Evolutionary conservation across 2,797 vertebrate species (phyloP), one percentile per base, ranked within the genome.

Genomic region (Antrozous pallidus): DNA sequence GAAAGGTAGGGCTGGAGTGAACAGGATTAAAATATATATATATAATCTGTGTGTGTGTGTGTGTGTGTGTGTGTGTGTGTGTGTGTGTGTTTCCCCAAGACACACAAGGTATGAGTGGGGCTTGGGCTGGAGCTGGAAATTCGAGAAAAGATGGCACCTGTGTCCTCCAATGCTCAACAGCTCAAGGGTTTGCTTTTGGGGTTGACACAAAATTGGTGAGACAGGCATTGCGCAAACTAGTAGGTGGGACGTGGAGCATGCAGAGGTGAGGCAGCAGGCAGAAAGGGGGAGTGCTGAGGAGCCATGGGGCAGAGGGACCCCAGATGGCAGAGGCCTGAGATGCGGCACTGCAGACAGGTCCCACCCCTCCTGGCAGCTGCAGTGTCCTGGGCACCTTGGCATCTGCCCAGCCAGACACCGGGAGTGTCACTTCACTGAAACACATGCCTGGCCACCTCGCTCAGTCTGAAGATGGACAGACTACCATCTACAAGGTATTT

Each of bases 341-440:
- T 1, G 3, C 5, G 7, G 2, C 0, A 0, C 38, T 11, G 26
- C 11, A 14, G 56, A 5, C n/a, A 69, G 49, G 2, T 22, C 11
- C 33, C 24, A 2, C 8, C 8, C 22, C 51, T 16, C 1, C 2
- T 1, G 6, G 16, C 47, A 75, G 36, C 67, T 31, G 5, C 20
- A n/a, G 2, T 13, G 13, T 18, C 56, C 51, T 22, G 5, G 26
- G 3, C 16, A 22, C 47, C 0, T 3, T 18, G 13, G 12, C 4
- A 12, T 9, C 49, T 14, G 14, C 40, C 16, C 38, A 16, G 12
- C 24, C 58, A 58, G 56, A 74, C 0, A 1, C 45, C 4, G 2
- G 22, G 3, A 36, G 2, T 2, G 9, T 13, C 38, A 13, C 6
- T 1, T 67, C 42, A 33, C 22, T 2, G 14, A 54, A 28, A 71